Conservation (phyloP, 2,888 invertebrate species). For the Hemaris fuciformis region DNA sequence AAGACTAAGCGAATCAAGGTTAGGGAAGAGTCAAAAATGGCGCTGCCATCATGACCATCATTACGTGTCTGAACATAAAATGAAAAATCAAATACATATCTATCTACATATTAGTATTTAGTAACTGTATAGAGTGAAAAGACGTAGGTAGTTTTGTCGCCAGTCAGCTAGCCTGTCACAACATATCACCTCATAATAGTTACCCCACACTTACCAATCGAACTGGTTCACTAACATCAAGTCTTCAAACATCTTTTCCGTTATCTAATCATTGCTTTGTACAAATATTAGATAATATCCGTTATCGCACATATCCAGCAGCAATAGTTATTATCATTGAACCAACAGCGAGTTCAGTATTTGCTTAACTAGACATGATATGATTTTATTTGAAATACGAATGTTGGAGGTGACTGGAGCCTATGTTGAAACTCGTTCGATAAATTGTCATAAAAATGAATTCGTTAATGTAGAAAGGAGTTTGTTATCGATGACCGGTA, state of each 20-base stretch:
- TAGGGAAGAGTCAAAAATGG: no score
- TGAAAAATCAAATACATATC: no score
- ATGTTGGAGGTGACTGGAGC: conserved; percentile 12
- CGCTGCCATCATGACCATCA: no score
- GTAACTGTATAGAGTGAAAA: no score
- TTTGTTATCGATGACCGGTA: background rate
- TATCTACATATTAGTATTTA: no score
- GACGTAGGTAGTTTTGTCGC: background rate
- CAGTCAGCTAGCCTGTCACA: background rate
- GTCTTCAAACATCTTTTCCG: conserved; percentile 51
- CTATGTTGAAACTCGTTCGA: conserved; percentile 12
- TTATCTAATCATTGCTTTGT: conserved; percentile 69
- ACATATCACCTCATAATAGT: conserved; percentile 12
- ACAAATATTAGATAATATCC: conserved; percentile 75
- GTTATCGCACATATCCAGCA: conserved; percentile 70
- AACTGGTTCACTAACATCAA: conserved; percentile 45
- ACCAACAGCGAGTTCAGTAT: conserved; percentile 61
- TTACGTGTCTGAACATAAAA: no score
- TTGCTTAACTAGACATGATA: conserved; percentile 67
- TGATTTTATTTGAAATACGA: conserved; percentile 15
- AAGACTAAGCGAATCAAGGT: no score
- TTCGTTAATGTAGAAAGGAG: background rate
- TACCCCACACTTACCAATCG: conserved; percentile 25
- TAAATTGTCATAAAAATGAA: background rate
- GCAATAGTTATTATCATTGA: conserved; percentile 76